A percentile compares a stretch with the other conserved stretches of the same genome.
phyloP scores from a whole-genome alignment of 2,888 invertebrate genomes.

The Drosophila quinaria region DNA sequence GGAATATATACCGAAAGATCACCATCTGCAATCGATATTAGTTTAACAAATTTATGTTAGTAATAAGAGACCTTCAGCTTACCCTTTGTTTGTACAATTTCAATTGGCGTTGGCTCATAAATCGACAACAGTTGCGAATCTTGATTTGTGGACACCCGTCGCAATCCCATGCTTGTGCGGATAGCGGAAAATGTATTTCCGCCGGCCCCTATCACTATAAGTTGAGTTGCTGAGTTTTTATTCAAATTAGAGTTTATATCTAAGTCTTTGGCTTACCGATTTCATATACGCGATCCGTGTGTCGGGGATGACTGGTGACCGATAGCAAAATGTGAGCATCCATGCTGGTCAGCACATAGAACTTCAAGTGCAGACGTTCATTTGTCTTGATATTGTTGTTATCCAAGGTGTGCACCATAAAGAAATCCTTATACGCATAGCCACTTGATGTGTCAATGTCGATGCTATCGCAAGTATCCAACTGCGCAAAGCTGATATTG shows the following conservation, averaged over 20 bases:
- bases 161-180: slow-evolving; percentile 87
- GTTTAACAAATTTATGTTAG: neutral
- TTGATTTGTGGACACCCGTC: slow-evolving; percentile 87
- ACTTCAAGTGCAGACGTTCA: slow-evolving; percentile 87
- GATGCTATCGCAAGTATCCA: slow-evolving; percentile 87
- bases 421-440: slow-evolving; percentile 88
- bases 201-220: slow-evolving; percentile 89
- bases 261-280: slow-evolving; percentile 85
- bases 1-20: slow-evolving; percentile 88
- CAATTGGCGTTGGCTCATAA: slow-evolving; percentile 89
- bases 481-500: slow-evolving; percentile 80
- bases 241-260: neutral
- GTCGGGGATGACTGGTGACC: slow-evolving; percentile 86
- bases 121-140: slow-evolving; percentile 88
- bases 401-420: slow-evolving; percentile 85
- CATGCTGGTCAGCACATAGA: slow-evolving; percentile 89
- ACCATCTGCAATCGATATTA: slow-evolving; percentile 86
- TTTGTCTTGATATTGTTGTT: slow-evolving; percentile 76
- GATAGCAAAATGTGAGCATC: slow-evolving; percentile 91
- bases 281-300: slow-evolving; percentile 89
- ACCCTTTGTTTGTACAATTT: slow-evolving; percentile 88
- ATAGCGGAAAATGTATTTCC: slow-evolving; percentile 90
- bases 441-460: slow-evolving; percentile 86
- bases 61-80: neutral
- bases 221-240: too few species aligned